A percentile compares a stretch with the other conserved stretches of the same genome.
These are phyloP conservation scores for Drosophila funebris DNA, from an alignment of 1,140 invertebrate species.

Conservation along the genomic window DNA sequence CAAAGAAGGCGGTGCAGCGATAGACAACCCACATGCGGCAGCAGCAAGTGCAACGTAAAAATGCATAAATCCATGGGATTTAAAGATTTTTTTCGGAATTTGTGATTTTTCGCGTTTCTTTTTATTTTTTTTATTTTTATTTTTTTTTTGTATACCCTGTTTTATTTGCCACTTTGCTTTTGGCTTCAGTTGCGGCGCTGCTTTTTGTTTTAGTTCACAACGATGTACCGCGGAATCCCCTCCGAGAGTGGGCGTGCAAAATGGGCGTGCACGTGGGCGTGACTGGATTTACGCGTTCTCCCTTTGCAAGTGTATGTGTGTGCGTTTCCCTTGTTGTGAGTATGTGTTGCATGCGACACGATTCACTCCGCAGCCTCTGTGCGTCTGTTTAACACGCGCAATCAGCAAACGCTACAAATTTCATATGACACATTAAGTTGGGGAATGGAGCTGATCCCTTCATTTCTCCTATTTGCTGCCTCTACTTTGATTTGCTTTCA, in stretches of 20 bases:
- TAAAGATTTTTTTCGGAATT: conserved; percentile 77
- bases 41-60: conserved; percentile 76
- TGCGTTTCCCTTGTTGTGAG: neutral
- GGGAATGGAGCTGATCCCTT: neutral
- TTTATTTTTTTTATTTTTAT: conserved; percentile 60
- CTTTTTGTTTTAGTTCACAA: conserved; percentile 55
- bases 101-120: conserved; percentile 78
- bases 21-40: conserved; percentile 51
- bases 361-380: conserved; percentile 6
- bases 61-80: conserved; percentile 79
- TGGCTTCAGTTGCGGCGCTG: conserved; percentile 42
- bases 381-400: conserved; percentile 73
- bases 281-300: conserved; percentile 73
- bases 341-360: conserved; percentile 5
- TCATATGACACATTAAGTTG: conserved; percentile 82
- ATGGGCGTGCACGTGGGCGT: conserved; percentile 42
- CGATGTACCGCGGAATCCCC: neutral
- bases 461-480: conserved; percentile 2
- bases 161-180: conserved; percentile 37
- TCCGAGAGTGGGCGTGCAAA: neutral
- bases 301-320: conserved; percentile 13
- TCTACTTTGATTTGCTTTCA: conserved; percentile 43
- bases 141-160: too few species aligned
- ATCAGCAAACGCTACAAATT: conserved; percentile 78
- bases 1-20: conserved; percentile 20